phyloP scores from a whole-genome alignment of 1,140 invertebrate genomes.

The Lasioglossum baleicum region DNA sequence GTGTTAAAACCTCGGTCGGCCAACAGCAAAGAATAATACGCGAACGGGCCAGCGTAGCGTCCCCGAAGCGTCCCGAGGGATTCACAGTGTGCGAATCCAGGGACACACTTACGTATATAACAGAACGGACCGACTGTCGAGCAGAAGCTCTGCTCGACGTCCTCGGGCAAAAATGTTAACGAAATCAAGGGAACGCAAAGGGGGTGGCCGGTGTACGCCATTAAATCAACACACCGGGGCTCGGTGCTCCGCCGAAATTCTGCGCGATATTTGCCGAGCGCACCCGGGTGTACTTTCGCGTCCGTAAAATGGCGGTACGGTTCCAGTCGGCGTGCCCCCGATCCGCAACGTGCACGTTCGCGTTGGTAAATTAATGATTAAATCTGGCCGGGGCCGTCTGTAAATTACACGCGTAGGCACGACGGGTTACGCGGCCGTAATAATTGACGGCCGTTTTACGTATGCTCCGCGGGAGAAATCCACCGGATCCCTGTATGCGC shows the following conservation, averaged over 20 bases:
- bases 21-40: too few species aligned
- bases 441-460: conserved; percentile 11
- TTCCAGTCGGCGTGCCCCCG: neutral
- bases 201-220: neutral
- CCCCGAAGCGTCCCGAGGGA: too few species aligned
- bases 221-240: conserved; percentile 3
- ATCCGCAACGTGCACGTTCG: neutral
- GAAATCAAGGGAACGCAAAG: conserved; percentile 5
- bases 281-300: neutral
- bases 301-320: neutral
- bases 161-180: neutral
- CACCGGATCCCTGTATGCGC: neutral
- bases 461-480: conserved; percentile 5
- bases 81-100: too few species aligned
- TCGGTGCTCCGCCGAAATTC: neutral
- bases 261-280: conserved; percentile 15
- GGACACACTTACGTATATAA: too few species aligned
- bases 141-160: neutral
- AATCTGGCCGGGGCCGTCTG: neutral
- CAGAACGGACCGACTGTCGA: too few species aligned
- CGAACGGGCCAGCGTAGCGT: too few species aligned
- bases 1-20: too few species aligned
- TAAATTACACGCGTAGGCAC: conserved; percentile 6
- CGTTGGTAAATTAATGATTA: conserved; percentile 45
- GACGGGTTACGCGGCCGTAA: neutral